Percentiles rank a stretch among this genome's conserved stretches.
phyloP scores from a whole-genome alignment of 2,888 invertebrate species.

The Blastobasis adustella region DNA sequence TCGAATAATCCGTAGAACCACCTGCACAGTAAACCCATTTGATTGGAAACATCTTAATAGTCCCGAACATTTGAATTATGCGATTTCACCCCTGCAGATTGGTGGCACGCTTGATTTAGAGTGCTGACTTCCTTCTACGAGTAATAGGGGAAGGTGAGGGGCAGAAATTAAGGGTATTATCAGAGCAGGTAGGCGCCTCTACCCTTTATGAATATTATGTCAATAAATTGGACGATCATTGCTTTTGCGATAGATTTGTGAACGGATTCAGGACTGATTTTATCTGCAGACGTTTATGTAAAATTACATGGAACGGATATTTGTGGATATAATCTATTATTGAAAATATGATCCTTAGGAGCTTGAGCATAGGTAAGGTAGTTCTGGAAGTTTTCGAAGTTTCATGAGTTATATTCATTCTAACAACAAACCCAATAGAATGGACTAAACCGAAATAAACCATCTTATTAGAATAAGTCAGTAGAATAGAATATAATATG shows the following conservation, averaged over 20 bases:
- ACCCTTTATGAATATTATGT: slow-evolving; percentile 49
- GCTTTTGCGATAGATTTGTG: slow-evolving; percentile 18
- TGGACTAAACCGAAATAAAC: no score
- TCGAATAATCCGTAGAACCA: no score
- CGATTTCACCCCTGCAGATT: slow-evolving; percentile 35
- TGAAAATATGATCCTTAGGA: no score
- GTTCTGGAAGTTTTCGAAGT: no score
- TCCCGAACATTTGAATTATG: neutral
- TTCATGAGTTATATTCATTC: no score
- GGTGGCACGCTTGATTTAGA: slow-evolving; percentile 67
- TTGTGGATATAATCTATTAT: no score
- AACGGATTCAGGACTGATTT: slow-evolving; percentile 6
- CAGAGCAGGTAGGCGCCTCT: slow-evolving; percentile 40
- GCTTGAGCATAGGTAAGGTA: no score
- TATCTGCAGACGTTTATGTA: neutral
- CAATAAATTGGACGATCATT: slow-evolving; percentile 45
- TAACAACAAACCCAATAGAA: no score
- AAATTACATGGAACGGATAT: no score
- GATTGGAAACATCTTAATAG: neutral
- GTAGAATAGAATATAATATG: no score
- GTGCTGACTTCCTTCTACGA: slow-evolving; percentile 49
- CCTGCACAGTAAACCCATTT: no score
- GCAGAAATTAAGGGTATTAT: slow-evolving; percentile 52
- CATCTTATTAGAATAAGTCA: no score
- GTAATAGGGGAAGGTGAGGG: slow-evolving; percentile 32